Conservation (phyloP, 2,888 invertebrate species). For the Mesorhabditis spiculigera region DNA sequence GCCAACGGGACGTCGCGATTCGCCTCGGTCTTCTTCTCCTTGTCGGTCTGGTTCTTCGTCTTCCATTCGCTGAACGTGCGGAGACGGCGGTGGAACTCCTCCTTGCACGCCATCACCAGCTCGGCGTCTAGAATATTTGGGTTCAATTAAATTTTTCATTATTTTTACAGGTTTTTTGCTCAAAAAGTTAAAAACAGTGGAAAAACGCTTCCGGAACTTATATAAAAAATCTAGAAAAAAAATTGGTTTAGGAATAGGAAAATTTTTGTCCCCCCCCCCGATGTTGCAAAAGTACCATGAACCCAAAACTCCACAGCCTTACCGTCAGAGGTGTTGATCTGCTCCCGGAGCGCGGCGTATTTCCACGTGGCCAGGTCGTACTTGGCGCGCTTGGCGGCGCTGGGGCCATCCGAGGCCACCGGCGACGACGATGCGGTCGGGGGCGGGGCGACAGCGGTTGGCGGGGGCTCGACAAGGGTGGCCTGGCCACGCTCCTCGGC, state of each 20-base stretch:
- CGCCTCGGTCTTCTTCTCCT: constrained; percentile 5
- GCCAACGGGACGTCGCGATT: constrained; percentile 74
- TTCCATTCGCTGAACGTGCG: constrained; percentile 99
- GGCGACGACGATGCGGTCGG: background rate
- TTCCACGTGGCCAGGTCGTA: constrained; percentile 95
- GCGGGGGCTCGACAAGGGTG: background rate
- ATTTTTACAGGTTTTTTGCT: background rate
- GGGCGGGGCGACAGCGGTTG: background rate
- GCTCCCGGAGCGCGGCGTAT: constrained; percentile 91
- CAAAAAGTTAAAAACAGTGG: too few species aligned
- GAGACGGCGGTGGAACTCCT: constrained; percentile 93
- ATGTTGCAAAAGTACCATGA: too few species aligned
- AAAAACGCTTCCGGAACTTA: too few species aligned
- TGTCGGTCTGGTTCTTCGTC: constrained; percentile 34
- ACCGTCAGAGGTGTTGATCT: constrained; percentile 92
- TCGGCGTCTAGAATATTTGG: constrained; percentile 74
- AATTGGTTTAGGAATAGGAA: too few species aligned
- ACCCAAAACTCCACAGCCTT: constrained; percentile 8
- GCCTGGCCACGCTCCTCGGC: constrained; percentile 64
- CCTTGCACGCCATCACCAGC: constrained; percentile 90
- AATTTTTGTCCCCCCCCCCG: too few species aligned
- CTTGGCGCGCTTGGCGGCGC: constrained; percentile 63
- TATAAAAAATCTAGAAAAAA: too few species aligned
- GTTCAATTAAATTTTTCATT: background rate
- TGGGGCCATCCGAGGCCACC: background rate